Percentiles rank a stretch among this genome's conserved stretches.
phyloP scores from a whole-genome alignment of 2,888 invertebrate species.

The Nomada lathburiana region DNA sequence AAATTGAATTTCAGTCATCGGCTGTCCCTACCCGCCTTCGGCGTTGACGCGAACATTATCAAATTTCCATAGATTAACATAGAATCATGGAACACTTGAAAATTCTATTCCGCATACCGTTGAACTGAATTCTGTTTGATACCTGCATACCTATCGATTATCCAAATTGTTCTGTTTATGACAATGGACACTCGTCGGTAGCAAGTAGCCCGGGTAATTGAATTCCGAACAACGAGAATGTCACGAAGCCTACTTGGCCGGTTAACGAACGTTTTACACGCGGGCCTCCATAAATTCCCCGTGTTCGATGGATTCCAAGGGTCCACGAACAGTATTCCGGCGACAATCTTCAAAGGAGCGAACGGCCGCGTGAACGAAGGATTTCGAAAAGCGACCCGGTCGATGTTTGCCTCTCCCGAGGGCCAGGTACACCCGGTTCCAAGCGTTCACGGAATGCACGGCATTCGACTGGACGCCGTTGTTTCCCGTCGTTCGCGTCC shows the following conservation, averaged over 20 bases:
- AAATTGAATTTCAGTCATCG: too few species aligned
- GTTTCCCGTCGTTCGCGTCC: constrained; percentile 20
- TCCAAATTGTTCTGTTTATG: too few species aligned
- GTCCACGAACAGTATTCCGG: constrained; percentile 44
- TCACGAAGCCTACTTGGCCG: neutral
- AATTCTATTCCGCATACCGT: too few species aligned
- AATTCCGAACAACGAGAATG: constrained; percentile 20
- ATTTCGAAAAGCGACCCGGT: constrained; percentile 40
- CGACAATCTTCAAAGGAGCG: constrained; percentile 40
- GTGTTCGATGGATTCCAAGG: constrained; percentile 35
- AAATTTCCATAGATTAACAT: too few species aligned
- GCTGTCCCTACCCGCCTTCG: too few species aligned
- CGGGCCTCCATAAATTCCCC: constrained; percentile 30
- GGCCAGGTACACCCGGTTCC: constrained; percentile 47
- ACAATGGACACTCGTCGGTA: neutral
- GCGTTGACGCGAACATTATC: too few species aligned
- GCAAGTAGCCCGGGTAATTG: neutral
- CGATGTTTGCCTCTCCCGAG: constrained; percentile 33
- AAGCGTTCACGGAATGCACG: constrained; percentile 45
- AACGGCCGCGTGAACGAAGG: constrained; percentile 26
- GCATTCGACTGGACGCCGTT: constrained; percentile 42
- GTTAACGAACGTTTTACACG: constrained; percentile 12
- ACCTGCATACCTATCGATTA: too few species aligned
- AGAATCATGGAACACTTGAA: too few species aligned
- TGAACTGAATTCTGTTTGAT: too few species aligned